Conservation (phyloP, 1,140 invertebrate species). For the Theocolax elegans region DNA sequence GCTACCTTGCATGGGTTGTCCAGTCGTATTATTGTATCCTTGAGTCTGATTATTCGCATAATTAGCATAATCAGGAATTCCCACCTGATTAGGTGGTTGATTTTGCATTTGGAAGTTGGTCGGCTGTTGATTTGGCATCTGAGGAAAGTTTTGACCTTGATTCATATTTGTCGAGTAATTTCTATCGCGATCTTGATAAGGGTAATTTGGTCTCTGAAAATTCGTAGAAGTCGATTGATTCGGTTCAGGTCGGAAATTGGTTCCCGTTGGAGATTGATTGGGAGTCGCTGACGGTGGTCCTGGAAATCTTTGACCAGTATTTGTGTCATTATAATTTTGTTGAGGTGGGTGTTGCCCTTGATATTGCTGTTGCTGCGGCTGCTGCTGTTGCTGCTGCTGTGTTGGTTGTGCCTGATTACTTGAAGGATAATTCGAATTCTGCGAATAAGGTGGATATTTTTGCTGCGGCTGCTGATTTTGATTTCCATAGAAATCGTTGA, state of each 20-base stretch:
- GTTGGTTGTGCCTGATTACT: conserved; percentile 53
- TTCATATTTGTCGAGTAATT: conserved; percentile 56
- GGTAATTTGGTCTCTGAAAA: conserved; percentile 55
- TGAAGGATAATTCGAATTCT: conserved; percentile 52
- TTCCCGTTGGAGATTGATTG: conserved; percentile 14
- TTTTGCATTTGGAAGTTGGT: conserved; percentile 53
- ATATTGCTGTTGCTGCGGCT: conserved; percentile 45
- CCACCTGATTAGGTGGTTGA: conserved; percentile 50
- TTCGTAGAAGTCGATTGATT: conserved; percentile 48
- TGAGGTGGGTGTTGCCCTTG: conserved; percentile 27
- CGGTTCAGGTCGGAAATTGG: conserved; percentile 57
- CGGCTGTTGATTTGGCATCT: conserved; percentile 42
- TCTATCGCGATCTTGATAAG: conserved; percentile 55
- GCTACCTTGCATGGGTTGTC: conserved; percentile 52
- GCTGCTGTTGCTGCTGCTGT: conserved; percentile 44
- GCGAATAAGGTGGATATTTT: conserved; percentile 49
- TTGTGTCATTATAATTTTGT: neutral
- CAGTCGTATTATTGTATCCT: conserved; percentile 48
- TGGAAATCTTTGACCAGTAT: conserved; percentile 17
- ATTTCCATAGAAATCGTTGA: conserved; percentile 57
- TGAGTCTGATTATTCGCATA: conserved; percentile 56
- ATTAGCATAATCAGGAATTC: conserved; percentile 55
- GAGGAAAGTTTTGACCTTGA: conserved; percentile 56
- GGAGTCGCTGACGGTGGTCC: conserved; percentile 5
- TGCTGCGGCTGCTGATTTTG: conserved; percentile 55